Evolutionary conservation across 2,797 vertebrate genomes (phyloP), one percentile per base, ranked within the genome.

Genomic region (Natrix natrix): DNA sequence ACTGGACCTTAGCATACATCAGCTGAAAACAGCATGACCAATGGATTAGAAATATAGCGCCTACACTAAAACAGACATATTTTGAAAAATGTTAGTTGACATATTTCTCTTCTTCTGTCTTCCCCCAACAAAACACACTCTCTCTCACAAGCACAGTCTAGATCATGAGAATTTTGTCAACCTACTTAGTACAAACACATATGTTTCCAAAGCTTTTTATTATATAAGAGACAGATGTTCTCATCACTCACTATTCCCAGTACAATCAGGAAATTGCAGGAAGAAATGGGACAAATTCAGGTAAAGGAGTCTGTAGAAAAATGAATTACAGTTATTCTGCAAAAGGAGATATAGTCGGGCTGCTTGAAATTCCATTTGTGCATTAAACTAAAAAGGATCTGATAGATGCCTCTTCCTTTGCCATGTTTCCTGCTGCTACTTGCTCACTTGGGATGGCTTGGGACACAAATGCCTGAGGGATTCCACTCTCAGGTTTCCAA

Each of bases 161-260:
- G 95, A 95, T 95, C 93, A 91, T 20, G 57, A 95, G 59, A 56
- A 8, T 37, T 91, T 91, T 60, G 93, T 16, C 74, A 94, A 94
- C 94, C 24, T n/a, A 86, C 24, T 93, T 89, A 69, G 69, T 93
- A 93, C 60, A 94, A 94, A 94, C 22, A 86, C 63, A 86, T 94
- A 93, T 88, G 59, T 63, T 95, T 94, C 90, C 93, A 83, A 93
- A 96, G 90, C 55, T 91, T 94, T 94, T 94, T 87, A 91, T 24
- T 93, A 92, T 87, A 91, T 94, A 91, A 3, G 37, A 96, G 93
- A 94, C 91, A 95, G 90, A 94, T 96, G 90, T 94, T 95, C 90
- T 94, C 92, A 91, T 55, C 54, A 94, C 95, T 86, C 60, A 32
- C 37, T 94, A 59, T 69, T n/a, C 3, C 92, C 20, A 56, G 22